Base-by-base conservation (phyloP, 2,113 vertebrate genomes). In the Oenanthe melanoleuca region DNA sequence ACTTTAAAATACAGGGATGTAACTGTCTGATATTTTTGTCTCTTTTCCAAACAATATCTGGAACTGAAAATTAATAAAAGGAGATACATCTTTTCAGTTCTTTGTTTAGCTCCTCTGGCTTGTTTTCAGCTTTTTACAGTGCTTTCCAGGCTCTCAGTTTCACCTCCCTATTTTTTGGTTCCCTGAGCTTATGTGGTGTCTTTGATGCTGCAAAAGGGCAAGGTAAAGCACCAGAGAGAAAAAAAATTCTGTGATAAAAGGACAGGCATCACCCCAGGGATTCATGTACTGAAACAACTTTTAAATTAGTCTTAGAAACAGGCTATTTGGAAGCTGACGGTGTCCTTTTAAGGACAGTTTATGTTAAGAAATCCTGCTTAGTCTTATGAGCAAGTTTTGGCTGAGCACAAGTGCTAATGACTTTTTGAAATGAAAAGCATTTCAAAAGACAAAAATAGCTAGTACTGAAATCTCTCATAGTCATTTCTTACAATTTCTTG, bases 391-490 rank as follows among this genome's bases (percentile, higher is more conserved):
- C 56, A 84, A 94, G 33, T 92, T 86, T 86, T 96, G 90, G 79
- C 89, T 83, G 45, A 94, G 82, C 38, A 38, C n/a, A 92, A 93
- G 83, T 64, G 73, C 72, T 88, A 88, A 88, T 90, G 81, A 88
- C 79, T 95, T 89, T 95, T 74, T 88, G 67, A 96, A 95, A 86
- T 34, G 13, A 93, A 84, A 90, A 96, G 64, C 88, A 95, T 84
- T 92, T 85, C 61, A 72, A 28, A 72, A 86, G 88, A 88, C 82
- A 81, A 94, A 95, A 96, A 94, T 90, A 96, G 92, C 75, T 34
- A 70, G 57, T 64, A 92, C 77, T 92, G 94, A 92, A 94, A 92
- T 80, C 65, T 94, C 88, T 93, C 82, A 52, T 72, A 90, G 79
- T 55, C 53, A 34, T 80, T 92, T 71, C 66, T 96, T 94, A 93